Percentiles rank a stretch among this genome's conserved stretches.
phyloP scores from a whole-genome alignment of 2,888 invertebrate species.

The Lapara coniferarum region DNA sequence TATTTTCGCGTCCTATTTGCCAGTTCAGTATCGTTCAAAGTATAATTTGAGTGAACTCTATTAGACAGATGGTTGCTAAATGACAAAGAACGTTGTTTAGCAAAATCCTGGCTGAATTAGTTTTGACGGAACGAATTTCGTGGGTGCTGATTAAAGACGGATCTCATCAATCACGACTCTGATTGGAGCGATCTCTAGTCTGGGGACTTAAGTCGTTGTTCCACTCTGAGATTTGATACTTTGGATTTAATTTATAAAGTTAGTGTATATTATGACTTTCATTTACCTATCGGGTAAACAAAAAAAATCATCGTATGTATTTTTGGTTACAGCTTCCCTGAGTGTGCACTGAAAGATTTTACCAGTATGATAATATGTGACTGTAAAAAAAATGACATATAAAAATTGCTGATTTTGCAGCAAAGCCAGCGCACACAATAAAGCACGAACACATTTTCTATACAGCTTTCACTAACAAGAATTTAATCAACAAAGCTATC shows the following conservation, averaged over 20 bases:
- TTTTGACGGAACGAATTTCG: constrained; percentile 9
- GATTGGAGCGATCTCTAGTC: background rate
- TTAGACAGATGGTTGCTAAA: constrained; percentile 9
- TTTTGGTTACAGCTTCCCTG: no score
- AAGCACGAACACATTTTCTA: no score
- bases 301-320: no score
- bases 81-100: constrained; percentile 3
- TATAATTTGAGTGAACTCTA: background rate
- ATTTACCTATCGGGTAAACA: background rate
- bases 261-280: background rate
- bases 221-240: background rate
- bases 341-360: no score
- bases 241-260: background rate
- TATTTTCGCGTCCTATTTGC: background rate
- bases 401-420: no score
- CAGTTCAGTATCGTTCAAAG: background rate
- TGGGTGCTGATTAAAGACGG: constrained; percentile 15
- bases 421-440: no score
- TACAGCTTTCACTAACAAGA: no score
- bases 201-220: background rate
- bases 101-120: constrained; percentile 5
- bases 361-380: no score
- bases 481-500: no score
- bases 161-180: constrained; percentile 19
- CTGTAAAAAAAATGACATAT: no score